Conservation (phyloP, 2,797 vertebrate genomes). For the Dendrocincla fuliginosa region DNA sequence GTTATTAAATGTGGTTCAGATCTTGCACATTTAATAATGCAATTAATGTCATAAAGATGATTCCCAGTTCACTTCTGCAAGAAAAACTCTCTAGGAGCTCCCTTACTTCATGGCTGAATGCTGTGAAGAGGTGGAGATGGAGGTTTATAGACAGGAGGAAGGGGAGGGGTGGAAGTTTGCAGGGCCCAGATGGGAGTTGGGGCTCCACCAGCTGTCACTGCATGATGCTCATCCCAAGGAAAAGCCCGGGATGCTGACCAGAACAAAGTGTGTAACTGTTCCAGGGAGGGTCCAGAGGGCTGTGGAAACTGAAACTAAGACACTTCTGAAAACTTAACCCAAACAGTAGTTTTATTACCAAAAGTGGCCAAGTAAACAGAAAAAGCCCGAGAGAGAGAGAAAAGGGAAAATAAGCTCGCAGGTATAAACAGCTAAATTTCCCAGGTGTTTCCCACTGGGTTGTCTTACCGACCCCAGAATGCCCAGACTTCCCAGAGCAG, state of each 20-base stretch:
- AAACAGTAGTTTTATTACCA: too few relatives aligned
- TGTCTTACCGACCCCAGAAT: too few relatives aligned
- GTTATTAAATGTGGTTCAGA: neutral
- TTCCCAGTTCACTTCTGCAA: neutral
- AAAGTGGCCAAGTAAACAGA: too few relatives aligned
- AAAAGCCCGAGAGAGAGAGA: too few relatives aligned
- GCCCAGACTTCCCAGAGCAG: too few relatives aligned
- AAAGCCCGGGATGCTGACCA: neutral
- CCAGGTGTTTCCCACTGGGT: too few relatives aligned
- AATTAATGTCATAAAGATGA: neutral
- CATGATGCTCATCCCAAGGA: neutral
- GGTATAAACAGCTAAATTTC: too few relatives aligned
- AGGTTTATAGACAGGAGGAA: neutral
- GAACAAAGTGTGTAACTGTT: accelerated
- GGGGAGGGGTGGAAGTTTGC: neutral
- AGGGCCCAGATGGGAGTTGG: neutral
- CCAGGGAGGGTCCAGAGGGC: too few relatives aligned
- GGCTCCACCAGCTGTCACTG: neutral
- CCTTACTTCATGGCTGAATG: neutral
- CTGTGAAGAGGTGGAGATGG: neutral
- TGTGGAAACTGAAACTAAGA: too few relatives aligned
- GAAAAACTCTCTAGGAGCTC: neutral
- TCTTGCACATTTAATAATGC: neutral
- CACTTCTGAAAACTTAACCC: too few relatives aligned
- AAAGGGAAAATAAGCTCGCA: too few relatives aligned